A percentile compares a stretch with the other conserved stretches of the same genome.
Evolutionary conservation across 2,113 vertebrate species (phyloP).

Genomic region (Phainopepla nitens): DNA sequence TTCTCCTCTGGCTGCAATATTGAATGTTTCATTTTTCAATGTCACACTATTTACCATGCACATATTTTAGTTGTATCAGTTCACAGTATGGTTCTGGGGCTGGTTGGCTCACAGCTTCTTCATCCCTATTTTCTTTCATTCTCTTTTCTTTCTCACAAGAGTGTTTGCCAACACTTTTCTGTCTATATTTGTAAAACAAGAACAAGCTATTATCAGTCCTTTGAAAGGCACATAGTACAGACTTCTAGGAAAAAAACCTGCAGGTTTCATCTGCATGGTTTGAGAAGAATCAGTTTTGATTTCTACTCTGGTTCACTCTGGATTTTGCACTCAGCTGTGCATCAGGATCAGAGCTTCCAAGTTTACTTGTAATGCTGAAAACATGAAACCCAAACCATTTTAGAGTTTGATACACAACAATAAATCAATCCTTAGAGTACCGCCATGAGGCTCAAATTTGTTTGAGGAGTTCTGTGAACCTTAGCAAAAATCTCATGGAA

Average conservation of each 20-base stretch:
- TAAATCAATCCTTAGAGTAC: not conserved
- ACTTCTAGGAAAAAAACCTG: not conserved
- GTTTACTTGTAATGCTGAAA: not conserved
- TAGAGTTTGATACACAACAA: not conserved
- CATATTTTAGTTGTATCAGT: slow-evolving; percentile 43
- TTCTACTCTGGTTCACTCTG: not conserved
- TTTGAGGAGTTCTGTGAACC: not conserved
- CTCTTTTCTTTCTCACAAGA: not conserved
- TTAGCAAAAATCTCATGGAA: not conserved
- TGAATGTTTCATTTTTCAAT: slow-evolving; percentile 52
- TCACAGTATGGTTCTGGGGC: slow-evolving; percentile 6
- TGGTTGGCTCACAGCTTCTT: not conserved
- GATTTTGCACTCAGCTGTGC: not conserved
- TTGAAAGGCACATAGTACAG: not conserved
- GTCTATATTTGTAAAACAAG: not conserved
- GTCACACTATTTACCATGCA: slow-evolving; percentile 47
- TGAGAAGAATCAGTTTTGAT: not conserved
- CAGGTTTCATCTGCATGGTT: not conserved
- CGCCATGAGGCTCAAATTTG: not conserved
- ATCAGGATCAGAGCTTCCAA: not conserved
- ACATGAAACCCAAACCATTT: not conserved
- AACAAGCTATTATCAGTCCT: not conserved
- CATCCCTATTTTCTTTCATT: not conserved
- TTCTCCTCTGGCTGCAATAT: not conserved
- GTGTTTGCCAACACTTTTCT: not conserved